A percentile compares a stretch with the other conserved stretches of the same genome.
These are phyloP conservation scores for Bruchidius siliquastri DNA, from an alignment of 2,888 invertebrate species.

Conservation along the genomic window DNA sequence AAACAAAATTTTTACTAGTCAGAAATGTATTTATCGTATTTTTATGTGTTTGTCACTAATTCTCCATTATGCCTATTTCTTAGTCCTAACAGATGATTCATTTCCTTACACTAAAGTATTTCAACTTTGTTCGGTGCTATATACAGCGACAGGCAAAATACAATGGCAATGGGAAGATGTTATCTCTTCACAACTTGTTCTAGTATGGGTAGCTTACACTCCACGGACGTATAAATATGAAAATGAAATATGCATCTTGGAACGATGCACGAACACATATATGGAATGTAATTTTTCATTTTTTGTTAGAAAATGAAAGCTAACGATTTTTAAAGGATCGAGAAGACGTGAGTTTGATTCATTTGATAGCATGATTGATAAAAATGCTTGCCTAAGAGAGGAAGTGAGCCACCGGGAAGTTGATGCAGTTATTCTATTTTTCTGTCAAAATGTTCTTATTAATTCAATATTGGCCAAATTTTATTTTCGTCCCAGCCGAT, in stretches of 20 bases:
- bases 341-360: constrained; percentile 19
- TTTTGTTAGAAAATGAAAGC: constrained; percentile 32
- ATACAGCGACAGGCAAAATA: too few relatives aligned
- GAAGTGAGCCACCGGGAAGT: not conserved
- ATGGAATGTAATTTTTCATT: constrained; percentile 5
- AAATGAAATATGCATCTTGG: not conserved
- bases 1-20: not conserved
- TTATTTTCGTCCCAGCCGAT: too few relatives aligned
- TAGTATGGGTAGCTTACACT: not conserved
- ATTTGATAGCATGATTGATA: constrained; percentile 10
- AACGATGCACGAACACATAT: not conserved
- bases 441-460: too few relatives aligned
- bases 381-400: not conserved
- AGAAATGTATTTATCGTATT: not conserved
- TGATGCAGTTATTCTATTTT: not conserved
- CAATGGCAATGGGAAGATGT: too few relatives aligned
- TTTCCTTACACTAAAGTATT: too few relatives aligned
- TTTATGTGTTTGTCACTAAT: too few relatives aligned
- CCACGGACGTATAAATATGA: not conserved
- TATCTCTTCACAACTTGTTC: too few relatives aligned
- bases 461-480: too few relatives aligned
- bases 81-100: too few relatives aligned
- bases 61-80: too few relatives aligned
- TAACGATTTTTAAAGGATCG: constrained; percentile 32
- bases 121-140: too few relatives aligned